A percentile compares a stretch with the other conserved stretches of the same genome.
phyloP scores from a whole-genome alignment of 2,888 invertebrate genomes.

The Trypoxylon attenuatum region DNA sequence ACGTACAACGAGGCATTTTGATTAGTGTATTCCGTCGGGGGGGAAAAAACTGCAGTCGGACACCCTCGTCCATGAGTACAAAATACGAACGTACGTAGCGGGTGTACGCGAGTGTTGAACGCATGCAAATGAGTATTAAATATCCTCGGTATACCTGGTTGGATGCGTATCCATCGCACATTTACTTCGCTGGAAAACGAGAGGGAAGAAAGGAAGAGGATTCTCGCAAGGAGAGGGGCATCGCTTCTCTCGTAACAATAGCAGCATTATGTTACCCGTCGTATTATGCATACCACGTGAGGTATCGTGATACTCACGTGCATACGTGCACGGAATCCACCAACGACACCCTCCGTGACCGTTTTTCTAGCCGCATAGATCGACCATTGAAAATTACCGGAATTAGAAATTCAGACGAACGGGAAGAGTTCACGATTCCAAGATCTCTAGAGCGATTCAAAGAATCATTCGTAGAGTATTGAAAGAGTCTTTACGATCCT shows the following conservation, averaged over 20 bases:
- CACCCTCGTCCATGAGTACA: conserved; percentile 25
- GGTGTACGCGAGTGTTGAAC: conserved; percentile 35
- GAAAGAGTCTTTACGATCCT: too few relatives aligned
- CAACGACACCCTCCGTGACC: background rate
- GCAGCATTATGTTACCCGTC: conserved; percentile 42
- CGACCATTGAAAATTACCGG: background rate
- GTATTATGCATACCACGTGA: conserved; percentile 37
- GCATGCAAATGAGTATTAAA: conserved; percentile 56
- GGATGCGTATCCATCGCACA: conserved; percentile 27
- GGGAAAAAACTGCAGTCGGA: conserved; percentile 5
- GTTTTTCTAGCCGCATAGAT: background rate
- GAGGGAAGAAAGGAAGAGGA: conserved; percentile 3
- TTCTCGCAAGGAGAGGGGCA: conserved; percentile 6
- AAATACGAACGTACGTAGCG: conserved; percentile 41
- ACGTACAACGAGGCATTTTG: background rate
- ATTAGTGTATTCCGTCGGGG: too few relatives aligned
- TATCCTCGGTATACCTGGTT: conserved; percentile 28
- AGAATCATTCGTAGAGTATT: too few relatives aligned
- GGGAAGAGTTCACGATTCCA: too few relatives aligned
- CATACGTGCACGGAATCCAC: conserved; percentile 31
- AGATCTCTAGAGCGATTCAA: conserved; percentile 17
- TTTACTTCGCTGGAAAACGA: conserved; percentile 18
- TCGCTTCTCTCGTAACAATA: conserved; percentile 44
- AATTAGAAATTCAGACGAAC: too few relatives aligned
- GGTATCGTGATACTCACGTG: conserved; percentile 25